Evolutionary conservation across 1,140 invertebrate genomes (phyloP).

Genomic region (Dendrolimus punctatus): DNA sequence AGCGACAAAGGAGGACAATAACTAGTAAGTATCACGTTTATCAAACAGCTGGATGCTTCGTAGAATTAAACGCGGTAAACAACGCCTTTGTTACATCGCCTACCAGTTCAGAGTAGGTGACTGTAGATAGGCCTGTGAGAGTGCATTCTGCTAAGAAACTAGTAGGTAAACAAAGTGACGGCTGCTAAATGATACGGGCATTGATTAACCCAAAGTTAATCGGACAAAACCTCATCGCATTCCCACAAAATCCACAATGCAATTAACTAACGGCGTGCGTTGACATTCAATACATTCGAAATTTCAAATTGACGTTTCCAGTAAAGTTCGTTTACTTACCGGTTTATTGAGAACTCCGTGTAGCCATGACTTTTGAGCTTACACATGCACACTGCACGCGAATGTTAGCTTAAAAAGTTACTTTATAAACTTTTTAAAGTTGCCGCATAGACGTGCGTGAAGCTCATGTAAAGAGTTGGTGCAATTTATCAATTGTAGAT

Average conservation of each 20-base stretch:
- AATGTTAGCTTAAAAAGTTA: slow-evolving; percentile 29
- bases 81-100: slow-evolving; percentile 14
- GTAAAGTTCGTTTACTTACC: slow-evolving; percentile 58
- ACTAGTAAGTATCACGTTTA: slow-evolving; percentile 4
- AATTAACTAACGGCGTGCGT: too few species aligned
- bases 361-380: slow-evolving; percentile 45
- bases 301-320: slow-evolving; percentile 44
- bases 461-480: slow-evolving; percentile 22
- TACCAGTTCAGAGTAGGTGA: too few species aligned
- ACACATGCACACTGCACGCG: slow-evolving; percentile 31
- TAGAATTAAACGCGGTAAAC: slow-evolving; percentile 24
- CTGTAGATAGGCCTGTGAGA: too few species aligned
- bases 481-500: slow-evolving; percentile 13
- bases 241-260: too few species aligned
- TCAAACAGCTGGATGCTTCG: slow-evolving; percentile 21
- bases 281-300: background rate
- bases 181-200: background rate
- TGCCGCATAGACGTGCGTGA: slow-evolving; percentile 18
- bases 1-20: too few species aligned
- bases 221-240: background rate
- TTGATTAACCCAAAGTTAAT: slow-evolving; percentile 4
- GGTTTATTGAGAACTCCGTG: slow-evolving; percentile 53
- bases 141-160: too few species aligned
- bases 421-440: slow-evolving; percentile 53
- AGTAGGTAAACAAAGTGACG: too few species aligned